Conservation (phyloP, 2,888 invertebrate species). For the Latrodectus hesperus region DNA sequence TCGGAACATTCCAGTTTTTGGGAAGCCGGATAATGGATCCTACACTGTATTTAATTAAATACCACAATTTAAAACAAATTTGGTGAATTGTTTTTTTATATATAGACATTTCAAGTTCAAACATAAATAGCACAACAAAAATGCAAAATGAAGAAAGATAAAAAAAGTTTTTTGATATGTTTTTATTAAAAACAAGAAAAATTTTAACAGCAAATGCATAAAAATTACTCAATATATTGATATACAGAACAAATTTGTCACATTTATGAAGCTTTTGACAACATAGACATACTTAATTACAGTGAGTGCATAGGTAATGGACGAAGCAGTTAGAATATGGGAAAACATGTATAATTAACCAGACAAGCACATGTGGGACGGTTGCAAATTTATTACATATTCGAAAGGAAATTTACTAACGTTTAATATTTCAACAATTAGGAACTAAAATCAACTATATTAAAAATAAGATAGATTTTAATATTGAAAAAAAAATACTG, state of each 20-base stretch:
- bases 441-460: too few relatives aligned
- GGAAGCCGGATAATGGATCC: too few relatives aligned
- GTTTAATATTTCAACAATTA: too few relatives aligned
- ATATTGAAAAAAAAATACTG: too few relatives aligned
- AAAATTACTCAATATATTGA: conserved; percentile 43
- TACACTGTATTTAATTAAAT: too few relatives aligned
- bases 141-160: not conserved
- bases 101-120: too few relatives aligned
- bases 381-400: not conserved
- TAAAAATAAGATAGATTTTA: too few relatives aligned
- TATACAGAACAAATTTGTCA: conserved; percentile 53
- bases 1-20: too few relatives aligned
- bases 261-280: conserved; percentile 4
- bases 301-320: not conserved
- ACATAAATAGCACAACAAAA: too few relatives aligned
- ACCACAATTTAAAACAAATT: too few relatives aligned
- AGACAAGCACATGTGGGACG: not conserved
- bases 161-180: conserved; percentile 33
- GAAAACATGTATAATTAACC: not conserved
- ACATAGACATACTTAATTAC: not conserved
- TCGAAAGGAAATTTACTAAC: not conserved
- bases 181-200: conserved; percentile 59
- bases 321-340: not conserved
- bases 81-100: too few relatives aligned
- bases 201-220: conserved; percentile 60